phyloP scores from a whole-genome alignment of 1,140 invertebrate genomes.

The Listronotus bonariensis region DNA sequence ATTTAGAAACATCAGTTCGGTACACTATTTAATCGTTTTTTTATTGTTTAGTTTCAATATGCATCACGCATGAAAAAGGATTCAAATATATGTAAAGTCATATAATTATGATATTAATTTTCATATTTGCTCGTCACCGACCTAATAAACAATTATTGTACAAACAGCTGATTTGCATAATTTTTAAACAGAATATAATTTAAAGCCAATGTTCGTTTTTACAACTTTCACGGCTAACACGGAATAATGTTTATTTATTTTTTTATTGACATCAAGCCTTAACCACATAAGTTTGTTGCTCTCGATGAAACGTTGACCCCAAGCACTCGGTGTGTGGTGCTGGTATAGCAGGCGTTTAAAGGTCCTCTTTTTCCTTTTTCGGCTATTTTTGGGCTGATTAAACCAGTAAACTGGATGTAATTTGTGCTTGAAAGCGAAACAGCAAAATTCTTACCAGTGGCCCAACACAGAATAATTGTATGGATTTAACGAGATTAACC shows the following conservation, averaged over 20 bases:
- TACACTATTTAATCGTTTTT: too few species aligned
- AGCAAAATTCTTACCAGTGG: constrained; percentile 1
- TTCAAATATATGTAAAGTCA: too few species aligned
- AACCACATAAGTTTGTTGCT: constrained; percentile 29
- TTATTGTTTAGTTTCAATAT: too few species aligned
- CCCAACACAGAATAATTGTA: too few species aligned
- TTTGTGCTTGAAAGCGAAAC: constrained; percentile 14
- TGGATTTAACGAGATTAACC: too few species aligned
- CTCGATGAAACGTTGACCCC: constrained; percentile 26
- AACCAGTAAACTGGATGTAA: constrained; percentile 25
- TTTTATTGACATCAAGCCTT: constrained; percentile 21
- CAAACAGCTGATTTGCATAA: constrained; percentile 14
- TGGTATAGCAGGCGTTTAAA: constrained; percentile 16
- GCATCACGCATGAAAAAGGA: too few species aligned
- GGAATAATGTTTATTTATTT: constrained; percentile 22
- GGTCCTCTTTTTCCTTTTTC: constrained; percentile 15
- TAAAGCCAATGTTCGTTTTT: constrained; percentile 14
- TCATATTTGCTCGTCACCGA: background rate
- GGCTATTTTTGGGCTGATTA: constrained; percentile 34
- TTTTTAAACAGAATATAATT: constrained; percentile 18
- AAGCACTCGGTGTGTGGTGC: constrained; percentile 27
- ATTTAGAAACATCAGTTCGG: too few species aligned
- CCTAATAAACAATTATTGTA: background rate
- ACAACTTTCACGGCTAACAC: constrained; percentile 11
- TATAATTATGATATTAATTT: background rate